Evolutionary conservation across 2,113 vertebrate species (phyloP).

Genomic region (Austrofundulus limnaeus): DNA sequence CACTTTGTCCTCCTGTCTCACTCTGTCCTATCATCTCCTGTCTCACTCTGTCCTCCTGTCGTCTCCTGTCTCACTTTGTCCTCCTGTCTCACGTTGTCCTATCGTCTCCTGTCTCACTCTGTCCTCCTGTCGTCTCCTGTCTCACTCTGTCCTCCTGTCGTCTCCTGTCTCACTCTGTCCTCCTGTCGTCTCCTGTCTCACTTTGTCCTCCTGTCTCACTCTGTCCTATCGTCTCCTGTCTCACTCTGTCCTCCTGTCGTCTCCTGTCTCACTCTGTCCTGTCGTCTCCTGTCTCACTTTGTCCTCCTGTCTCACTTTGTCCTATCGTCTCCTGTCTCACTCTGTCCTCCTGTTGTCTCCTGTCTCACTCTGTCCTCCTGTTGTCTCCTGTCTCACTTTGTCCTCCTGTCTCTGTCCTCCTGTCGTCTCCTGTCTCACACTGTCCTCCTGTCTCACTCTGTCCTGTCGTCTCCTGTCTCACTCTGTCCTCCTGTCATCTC

Average conservation of each 20-base stretch:
- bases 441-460: constrained; percentile 78
- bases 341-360: constrained; percentile 80
- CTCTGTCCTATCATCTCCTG: too few species aligned
- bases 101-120: neutral
- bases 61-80: constrained; percentile 93
- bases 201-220: neutral
- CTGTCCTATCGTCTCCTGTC: neutral
- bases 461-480: neutral
- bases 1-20: neutral
- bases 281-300: neutral
- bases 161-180: neutral
- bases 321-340: too few species aligned
- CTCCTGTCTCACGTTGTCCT: too few species aligned
- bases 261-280: neutral
- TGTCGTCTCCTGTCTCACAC: constrained; percentile 78
- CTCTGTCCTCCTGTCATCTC: neutral
- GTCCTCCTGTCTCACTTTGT: neutral
- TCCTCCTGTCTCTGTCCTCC: too few species aligned
- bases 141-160: too few species aligned
- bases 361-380: too few species aligned
- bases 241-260: too few species aligned
- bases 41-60: constrained; percentile 12
- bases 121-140: neutral
- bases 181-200: neutral
- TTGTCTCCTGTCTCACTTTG: too few species aligned